Percentiles rank a stretch among this genome's conserved stretches.
phyloP scores from a whole-genome alignment of 2,888 invertebrate species.

The Hirtodrosophila alboralis region DNA sequence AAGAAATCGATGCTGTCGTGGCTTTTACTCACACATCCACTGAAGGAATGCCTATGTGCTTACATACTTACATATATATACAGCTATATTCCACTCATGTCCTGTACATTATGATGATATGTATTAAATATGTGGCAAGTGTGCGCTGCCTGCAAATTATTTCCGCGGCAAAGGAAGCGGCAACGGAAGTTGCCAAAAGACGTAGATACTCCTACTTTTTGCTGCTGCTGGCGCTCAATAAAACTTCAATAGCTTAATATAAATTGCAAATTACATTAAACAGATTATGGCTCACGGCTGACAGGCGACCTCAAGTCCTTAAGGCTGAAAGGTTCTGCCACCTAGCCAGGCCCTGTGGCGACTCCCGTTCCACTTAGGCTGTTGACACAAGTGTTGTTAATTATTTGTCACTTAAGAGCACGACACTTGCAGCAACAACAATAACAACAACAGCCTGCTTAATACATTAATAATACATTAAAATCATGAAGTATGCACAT shows the following conservation, averaged over 20 bases:
- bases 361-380: slow-evolving; percentile 19
- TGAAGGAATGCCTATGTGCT: slow-evolving; percentile 4
- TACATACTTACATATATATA: background rate
- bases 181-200: slow-evolving; percentile 46
- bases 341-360: slow-evolving; percentile 1
- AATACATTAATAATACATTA: slow-evolving; percentile 73
- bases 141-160: slow-evolving; percentile 59
- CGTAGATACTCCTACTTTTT: slow-evolving; percentile 7
- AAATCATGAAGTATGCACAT: slow-evolving; percentile 71
- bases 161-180: slow-evolving; percentile 33
- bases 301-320: slow-evolving; percentile 12
- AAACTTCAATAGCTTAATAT: slow-evolving; percentile 74
- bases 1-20: slow-evolving; percentile 58
- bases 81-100: background rate
- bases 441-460: slow-evolving; percentile 22
- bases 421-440: slow-evolving; percentile 54
- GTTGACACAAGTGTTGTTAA: slow-evolving; percentile 72
- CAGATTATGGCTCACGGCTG: slow-evolving; percentile 57
- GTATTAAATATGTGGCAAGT: slow-evolving; percentile 20
- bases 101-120: slow-evolving; percentile 16
- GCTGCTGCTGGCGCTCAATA: slow-evolving; percentile 40
- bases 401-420: slow-evolving; percentile 73
- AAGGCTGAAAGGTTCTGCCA: slow-evolving; percentile 14
- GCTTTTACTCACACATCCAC: slow-evolving; percentile 21
- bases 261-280: slow-evolving; percentile 79